Conservation (phyloP, 2,888 invertebrate genomes). For the Eupithecia subfuscata region DNA sequence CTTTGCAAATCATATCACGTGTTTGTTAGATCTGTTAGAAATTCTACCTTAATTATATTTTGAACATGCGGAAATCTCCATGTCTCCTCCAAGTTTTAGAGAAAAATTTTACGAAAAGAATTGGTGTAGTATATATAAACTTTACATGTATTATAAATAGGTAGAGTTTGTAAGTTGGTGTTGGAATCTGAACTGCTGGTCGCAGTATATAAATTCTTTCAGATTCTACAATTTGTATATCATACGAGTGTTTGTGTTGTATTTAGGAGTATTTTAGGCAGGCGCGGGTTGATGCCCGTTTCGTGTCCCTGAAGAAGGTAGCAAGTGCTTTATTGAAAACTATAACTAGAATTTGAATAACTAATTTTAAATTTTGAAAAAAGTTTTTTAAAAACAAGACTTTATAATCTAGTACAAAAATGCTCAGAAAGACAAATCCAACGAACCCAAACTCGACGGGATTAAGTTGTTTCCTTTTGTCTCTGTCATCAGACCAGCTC, state of each 20-base stretch:
- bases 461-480: no score
- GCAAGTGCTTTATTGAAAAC: no score
- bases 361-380: no score
- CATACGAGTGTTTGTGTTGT: neutral
- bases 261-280: neutral
- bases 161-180: neutral
- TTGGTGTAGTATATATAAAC: neutral
- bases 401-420: no score
- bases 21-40: neutral
- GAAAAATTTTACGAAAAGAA: neutral
- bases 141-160: neutral
- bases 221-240: neutral
- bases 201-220: neutral
- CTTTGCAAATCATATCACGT: slow-evolving; percentile 26
- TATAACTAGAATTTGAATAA: no score
- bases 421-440: no score
- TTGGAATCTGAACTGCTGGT: neutral
- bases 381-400: no score
- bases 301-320: neutral
- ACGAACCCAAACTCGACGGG: no score
- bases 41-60: neutral
- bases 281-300: neutral
- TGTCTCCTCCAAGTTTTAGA: neutral
- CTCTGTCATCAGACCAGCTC: no score
- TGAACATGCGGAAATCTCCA: neutral